Conservation (phyloP, 2,113 vertebrate genomes). For the Tragelaphus buxtoni region DNA sequence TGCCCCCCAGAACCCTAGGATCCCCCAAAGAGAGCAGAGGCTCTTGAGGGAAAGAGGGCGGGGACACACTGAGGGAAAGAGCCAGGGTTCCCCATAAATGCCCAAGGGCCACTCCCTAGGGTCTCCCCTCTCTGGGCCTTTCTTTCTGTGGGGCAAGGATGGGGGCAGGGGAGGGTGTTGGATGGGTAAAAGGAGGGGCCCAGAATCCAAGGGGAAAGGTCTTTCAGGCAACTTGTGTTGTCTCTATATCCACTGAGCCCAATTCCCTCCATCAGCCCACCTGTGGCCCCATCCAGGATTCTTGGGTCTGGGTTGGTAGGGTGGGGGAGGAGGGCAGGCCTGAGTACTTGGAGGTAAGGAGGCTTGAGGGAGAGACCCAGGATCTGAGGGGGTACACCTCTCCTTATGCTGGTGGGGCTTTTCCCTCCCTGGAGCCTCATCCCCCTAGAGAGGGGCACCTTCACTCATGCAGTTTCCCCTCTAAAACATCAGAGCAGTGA, state of each 20-base stretch:
- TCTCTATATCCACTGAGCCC: not conserved
- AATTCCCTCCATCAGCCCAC: not conserved
- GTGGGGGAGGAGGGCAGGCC: not conserved
- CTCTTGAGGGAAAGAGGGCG: not conserved
- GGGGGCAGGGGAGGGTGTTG: rapidly evolving
- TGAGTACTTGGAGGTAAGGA: not conserved
- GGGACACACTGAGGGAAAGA: not conserved
- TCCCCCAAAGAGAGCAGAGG: not conserved
- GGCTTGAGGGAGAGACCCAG: not conserved
- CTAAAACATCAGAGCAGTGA: not conserved
- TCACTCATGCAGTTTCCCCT: not conserved
- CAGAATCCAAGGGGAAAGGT: not conserved
- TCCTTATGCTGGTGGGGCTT: not conserved
- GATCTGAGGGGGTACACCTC: rapidly evolving
- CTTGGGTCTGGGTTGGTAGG: not conserved
- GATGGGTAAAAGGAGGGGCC: not conserved
- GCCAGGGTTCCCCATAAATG: not conserved
- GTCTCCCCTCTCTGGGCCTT: no score
- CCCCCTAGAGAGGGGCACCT: rapidly evolving
- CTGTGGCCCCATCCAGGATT: not conserved
- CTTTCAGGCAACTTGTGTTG: not conserved
- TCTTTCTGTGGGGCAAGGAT: not conserved
- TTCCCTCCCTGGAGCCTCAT: not conserved
- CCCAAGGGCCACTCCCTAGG: not conserved
- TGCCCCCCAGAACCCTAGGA: not conserved